These are phyloP conservation scores for Phasia obesa DNA, from an alignment of 2,888 invertebrate species.

Conservation along the genomic window DNA sequence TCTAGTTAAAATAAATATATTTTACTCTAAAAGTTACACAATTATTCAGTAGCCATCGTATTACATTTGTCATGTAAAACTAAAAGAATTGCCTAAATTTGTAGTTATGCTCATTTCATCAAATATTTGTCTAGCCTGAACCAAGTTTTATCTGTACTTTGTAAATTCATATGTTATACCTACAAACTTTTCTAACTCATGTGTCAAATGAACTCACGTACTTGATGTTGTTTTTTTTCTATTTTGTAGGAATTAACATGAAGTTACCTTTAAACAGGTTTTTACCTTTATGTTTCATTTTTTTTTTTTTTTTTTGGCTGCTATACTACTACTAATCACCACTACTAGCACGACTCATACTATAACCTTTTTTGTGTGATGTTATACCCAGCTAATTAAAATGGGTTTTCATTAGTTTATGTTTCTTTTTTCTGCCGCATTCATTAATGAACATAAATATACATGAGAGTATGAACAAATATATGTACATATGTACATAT, in stretches of 20 bases:
- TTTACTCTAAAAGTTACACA: too few relatives aligned
- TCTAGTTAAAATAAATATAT: too few relatives aligned
- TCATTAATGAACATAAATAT: slow-evolving; percentile 55
- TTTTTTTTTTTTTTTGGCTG: slow-evolving; percentile 21
- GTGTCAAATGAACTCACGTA: slow-evolving; percentile 68
- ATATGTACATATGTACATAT: too few relatives aligned
- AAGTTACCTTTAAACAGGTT: slow-evolving; percentile 53
- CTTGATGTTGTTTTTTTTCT: slow-evolving; percentile 32
- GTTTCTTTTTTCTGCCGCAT: slow-evolving; percentile 37
- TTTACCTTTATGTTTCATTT: slow-evolving; percentile 28
- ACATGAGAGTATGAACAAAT: not conserved
- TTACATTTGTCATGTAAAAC: too few relatives aligned
- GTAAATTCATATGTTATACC: too few relatives aligned
- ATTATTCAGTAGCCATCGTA: too few relatives aligned
- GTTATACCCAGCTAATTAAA: slow-evolving; percentile 65
- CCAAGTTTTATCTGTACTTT: too few relatives aligned
- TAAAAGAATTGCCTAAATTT: too few relatives aligned
- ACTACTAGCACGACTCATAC: slow-evolving; percentile 6
- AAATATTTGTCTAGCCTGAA: too few relatives aligned
- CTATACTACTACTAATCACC: slow-evolving; percentile 51
- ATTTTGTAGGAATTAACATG: slow-evolving; percentile 60
- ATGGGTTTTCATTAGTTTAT: slow-evolving; percentile 47
- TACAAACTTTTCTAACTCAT: too few relatives aligned
- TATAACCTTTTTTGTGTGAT: too few relatives aligned
- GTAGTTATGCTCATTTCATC: too few relatives aligned